Evolutionary conservation across 2,797 vertebrate species (phyloP), one percentile per base, ranked within the genome.

Genomic region (Channallabes apus): DNA sequence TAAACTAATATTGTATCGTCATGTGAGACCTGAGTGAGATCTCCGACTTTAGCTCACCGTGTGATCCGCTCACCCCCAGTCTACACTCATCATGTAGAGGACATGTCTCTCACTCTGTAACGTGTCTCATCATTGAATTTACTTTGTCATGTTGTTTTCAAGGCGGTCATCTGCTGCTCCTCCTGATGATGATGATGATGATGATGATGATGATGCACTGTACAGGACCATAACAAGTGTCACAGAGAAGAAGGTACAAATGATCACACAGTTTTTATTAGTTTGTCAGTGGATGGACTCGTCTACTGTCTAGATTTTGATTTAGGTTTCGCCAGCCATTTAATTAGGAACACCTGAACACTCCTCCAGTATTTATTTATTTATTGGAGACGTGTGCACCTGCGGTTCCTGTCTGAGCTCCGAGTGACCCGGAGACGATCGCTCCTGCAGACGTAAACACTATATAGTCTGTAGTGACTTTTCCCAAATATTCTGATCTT

Each of bases 201-300:
- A 15, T 35, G 76, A 38, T 7, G 87, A 80, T 20, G 0, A 72
- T 80, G 82, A 24, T 24, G 68, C 29, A 12, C 86, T 69, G 89
- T 92, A 54, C 61, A 61, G 59, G 89, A 88, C 84, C 87, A 90
- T 88, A 91, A 90, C 82, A 35, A 93, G 94, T 78, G 0, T 94
- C 84, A 73, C 87, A 1, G 89, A 93, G 83, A 96, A 94, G 87
- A 96, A 96, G 95, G 96, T 95, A 90, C 89, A n/a, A n/a, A 17
- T 46, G 8, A 61, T 38, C 41, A 35, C 0, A 38, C 6, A 17
- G n/a, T 32, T 8, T 32, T 32, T 38, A 38, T 79, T 41, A 3
- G 4, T 58, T 79, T 24, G 29, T 73, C 6, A 54, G 0, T 85
- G n/a, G 73, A 59, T 82, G 32, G 2, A 58, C 22, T 35, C 12